These are phyloP conservation scores for Macaria liturata DNA, from an alignment of 2,888 invertebrate genomes.

Conservation along the genomic window DNA sequence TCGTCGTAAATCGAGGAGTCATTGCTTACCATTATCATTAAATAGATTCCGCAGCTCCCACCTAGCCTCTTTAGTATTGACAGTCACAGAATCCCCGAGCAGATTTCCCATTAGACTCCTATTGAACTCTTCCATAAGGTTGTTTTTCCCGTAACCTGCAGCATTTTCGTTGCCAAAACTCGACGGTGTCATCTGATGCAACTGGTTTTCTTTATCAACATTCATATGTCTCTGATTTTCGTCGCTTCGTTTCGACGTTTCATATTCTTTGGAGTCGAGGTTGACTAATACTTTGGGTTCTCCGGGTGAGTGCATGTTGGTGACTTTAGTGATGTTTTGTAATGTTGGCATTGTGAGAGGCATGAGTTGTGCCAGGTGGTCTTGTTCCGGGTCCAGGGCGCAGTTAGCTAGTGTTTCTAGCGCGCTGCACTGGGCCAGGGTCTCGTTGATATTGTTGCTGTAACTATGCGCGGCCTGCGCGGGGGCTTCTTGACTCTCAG, in stretches of 20 bases:
- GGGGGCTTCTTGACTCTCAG: conserved; percentile 51
- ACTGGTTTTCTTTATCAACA: conserved; percentile 66
- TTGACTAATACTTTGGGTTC: conserved; percentile 77
- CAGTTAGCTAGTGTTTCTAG: conserved; percentile 78
- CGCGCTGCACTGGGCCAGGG: conserved; percentile 76
- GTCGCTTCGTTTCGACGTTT: conserved; percentile 62
- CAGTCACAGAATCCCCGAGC: conserved; percentile 84
- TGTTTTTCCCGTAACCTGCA: conserved; percentile 61
- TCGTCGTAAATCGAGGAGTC: too few relatives aligned
- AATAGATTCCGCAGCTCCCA: conserved; percentile 86
- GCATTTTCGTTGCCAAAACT: conserved; percentile 58
- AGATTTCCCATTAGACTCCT: conserved; percentile 78
- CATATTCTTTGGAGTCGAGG: conserved; percentile 76
- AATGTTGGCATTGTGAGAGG: conserved; percentile 70
- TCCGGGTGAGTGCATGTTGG: conserved; percentile 76
- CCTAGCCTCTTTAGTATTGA: conserved; percentile 88
- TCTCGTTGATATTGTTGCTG: conserved; percentile 63
- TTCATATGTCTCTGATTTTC: conserved; percentile 52
- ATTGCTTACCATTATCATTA: conserved; percentile 72
- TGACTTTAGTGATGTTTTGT: conserved; percentile 76
- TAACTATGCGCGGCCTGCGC: conserved; percentile 52
- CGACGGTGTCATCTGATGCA: conserved; percentile 42
- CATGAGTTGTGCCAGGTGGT: conserved; percentile 74
- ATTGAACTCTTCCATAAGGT: conserved; percentile 76
- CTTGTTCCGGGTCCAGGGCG: conserved; percentile 73